Conservation (phyloP, 2,797 vertebrate genomes). For the Tangara arthus region DNA sequence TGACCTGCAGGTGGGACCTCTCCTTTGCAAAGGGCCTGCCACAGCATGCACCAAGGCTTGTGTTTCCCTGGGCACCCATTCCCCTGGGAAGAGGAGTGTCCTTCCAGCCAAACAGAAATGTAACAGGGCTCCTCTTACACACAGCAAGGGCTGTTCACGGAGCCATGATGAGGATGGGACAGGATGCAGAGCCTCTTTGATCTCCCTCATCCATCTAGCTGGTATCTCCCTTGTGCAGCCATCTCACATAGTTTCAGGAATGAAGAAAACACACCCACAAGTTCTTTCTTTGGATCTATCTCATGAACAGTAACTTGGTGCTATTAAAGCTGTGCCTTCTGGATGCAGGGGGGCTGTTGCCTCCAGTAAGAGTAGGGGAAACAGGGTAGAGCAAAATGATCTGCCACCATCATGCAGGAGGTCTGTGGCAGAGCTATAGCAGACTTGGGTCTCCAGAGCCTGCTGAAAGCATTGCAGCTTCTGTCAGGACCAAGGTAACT, state of each 20-base stretch:
- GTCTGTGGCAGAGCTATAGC: rapidly evolving
- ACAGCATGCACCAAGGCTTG: neutral
- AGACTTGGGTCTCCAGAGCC: neutral
- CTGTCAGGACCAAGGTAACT: neutral
- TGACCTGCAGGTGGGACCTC: neutral
- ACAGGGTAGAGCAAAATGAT: neutral
- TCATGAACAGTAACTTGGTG: rapidly evolving
- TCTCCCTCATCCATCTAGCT: rapidly evolving
- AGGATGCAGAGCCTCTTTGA: neutral
- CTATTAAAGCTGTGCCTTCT: neutral
- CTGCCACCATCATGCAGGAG: neutral
- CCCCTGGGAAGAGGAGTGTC: neutral
- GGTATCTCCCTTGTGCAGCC: rapidly evolving
- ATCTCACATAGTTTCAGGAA: neutral
- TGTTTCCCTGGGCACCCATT: neutral
- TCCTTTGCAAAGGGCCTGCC: neutral
- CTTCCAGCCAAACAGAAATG: neutral
- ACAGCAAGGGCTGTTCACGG: neutral
- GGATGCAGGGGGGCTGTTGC: neutral
- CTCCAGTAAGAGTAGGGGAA: neutral
- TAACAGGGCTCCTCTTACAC: neutral
- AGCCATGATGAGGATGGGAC: neutral
- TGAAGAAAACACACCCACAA: neutral
- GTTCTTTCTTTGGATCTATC: neutral
- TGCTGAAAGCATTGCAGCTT: neutral